These are phyloP conservation scores for Leucopsar rothschildi DNA, from an alignment of 2,113 vertebrate species.

Conservation along the genomic window DNA sequence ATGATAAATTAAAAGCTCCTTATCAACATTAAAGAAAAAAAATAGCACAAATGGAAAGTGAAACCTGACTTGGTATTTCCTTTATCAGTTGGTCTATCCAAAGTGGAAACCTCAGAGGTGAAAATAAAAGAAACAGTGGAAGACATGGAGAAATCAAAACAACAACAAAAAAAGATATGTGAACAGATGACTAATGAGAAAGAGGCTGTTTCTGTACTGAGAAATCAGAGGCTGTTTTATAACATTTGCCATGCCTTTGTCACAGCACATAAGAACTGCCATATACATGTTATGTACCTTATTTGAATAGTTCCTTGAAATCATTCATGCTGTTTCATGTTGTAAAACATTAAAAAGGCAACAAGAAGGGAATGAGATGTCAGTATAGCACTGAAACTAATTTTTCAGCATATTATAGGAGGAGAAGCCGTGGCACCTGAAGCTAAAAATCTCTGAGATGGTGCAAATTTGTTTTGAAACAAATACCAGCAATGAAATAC, in stretches of 20 bases:
- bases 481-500: neutral
- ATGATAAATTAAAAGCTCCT: neutral
- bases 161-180: neutral
- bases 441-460: neutral
- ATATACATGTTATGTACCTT: neutral
- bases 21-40: neutral
- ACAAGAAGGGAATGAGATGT: neutral
- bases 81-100: neutral
- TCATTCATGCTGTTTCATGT: neutral
- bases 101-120: neutral
- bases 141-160: neutral
- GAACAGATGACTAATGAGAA: neutral
- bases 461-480: constrained; percentile 16
- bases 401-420: neutral
- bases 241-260: neutral
- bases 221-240: neutral
- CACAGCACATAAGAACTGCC: neutral
- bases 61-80: neutral
- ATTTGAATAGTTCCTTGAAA: neutral
- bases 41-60: neutral
- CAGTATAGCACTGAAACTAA: neutral
- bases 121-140: neutral
- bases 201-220: neutral
- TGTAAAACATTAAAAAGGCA: neutral
- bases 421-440: neutral